These are phyloP conservation scores for Myiothlypis chrysogaster DNA, from an alignment of 2,797 vertebrate genomes.

Conservation along the genomic window DNA sequence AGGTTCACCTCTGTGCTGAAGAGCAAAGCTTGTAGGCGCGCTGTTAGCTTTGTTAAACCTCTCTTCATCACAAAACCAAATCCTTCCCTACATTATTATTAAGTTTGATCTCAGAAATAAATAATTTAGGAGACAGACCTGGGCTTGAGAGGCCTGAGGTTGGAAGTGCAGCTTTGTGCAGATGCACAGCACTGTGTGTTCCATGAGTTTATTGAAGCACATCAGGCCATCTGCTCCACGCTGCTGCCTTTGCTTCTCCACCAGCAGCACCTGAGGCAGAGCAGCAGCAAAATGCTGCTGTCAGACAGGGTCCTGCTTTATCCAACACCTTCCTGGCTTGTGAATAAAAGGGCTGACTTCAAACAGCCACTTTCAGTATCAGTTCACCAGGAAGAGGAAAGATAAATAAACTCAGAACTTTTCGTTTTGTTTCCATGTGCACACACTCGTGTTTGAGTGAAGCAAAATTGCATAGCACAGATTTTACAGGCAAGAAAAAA, in stretches of 20 bases:
- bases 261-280: background rate
- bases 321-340: background rate
- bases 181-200: background rate
- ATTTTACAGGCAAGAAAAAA: background rate
- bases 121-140: background rate
- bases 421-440: rapidly evolving
- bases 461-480: background rate
- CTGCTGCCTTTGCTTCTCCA: background rate
- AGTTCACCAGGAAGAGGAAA: background rate
- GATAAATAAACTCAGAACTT: background rate
- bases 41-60: background rate
- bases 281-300: background rate
- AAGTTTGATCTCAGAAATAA: background rate
- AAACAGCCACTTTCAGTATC: background rate
- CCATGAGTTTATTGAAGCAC: rapidly evolving
- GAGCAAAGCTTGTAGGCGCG: background rate
- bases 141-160: background rate
- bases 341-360: background rate
- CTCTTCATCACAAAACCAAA: background rate
- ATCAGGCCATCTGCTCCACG: background rate
- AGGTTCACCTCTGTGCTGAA: background rate
- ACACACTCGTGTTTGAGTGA: rapidly evolving
- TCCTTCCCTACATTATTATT: background rate
- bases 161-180: background rate
- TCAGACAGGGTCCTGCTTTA: background rate